phyloP scores from a whole-genome alignment of 2,113 vertebrate species.

The Triplophysa siluroides region DNA sequence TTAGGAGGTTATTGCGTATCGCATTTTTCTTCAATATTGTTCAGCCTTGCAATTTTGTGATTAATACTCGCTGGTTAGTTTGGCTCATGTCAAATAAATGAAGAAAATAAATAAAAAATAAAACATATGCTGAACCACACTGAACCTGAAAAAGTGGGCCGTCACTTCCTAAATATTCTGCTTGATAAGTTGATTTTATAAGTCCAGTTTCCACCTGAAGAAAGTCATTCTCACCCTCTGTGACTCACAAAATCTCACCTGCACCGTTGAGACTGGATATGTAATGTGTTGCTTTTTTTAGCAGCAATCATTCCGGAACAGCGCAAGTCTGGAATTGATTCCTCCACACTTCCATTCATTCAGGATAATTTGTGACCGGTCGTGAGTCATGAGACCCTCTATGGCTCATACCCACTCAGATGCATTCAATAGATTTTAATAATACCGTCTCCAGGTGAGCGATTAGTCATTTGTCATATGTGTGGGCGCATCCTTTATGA shows the following conservation, averaged over 20 bases:
- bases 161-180: too few relatives aligned
- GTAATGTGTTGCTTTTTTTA: slow-evolving; percentile 62
- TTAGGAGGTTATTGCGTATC: too few relatives aligned
- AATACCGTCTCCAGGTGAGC: slow-evolving; percentile 35
- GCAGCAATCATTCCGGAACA: slow-evolving; percentile 65
- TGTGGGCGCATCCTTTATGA: slow-evolving; percentile 22
- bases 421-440: slow-evolving; percentile 20
- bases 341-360: slow-evolving; percentile 51
- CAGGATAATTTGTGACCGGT: slow-evolving; percentile 47
- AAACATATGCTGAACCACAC: too few relatives aligned
- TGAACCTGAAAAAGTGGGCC: too few relatives aligned
- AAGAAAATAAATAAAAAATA: background rate
- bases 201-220: background rate
- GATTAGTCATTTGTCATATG: slow-evolving; percentile 37
- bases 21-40: too few relatives aligned
- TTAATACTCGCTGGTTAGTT: too few relatives aligned
- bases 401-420: slow-evolving; percentile 10
- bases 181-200: too few relatives aligned
- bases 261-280: slow-evolving; percentile 61
- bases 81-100: too few relatives aligned
- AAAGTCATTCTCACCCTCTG: background rate
- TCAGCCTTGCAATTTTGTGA: too few relatives aligned
- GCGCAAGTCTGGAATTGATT: slow-evolving; percentile 64
- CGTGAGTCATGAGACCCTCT: slow-evolving; percentile 43
- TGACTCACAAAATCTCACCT: slow-evolving; percentile 69